Percentiles rank a stretch among this genome's conserved stretches.
These are phyloP conservation scores for Dendrocopos noguchii DNA, from an alignment of 2,113 vertebrate species.

Conservation along the genomic window DNA sequence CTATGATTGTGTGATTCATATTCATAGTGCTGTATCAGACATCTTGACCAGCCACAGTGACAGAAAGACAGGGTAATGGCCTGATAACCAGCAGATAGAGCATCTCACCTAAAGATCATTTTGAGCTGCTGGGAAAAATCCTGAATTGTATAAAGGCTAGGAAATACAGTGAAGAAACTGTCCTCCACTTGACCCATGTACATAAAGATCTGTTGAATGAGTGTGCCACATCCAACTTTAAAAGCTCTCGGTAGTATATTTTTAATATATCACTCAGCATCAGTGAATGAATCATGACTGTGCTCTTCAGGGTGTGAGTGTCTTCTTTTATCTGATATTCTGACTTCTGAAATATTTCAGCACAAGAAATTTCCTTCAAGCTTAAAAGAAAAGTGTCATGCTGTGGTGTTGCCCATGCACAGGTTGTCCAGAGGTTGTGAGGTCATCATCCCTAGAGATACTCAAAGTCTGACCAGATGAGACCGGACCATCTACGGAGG, in stretches of 20 bases:
- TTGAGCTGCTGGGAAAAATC: not conserved
- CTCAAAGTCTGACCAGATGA: accelerated
- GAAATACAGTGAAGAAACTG: not conserved
- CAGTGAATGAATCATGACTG: not conserved
- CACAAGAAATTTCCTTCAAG: not conserved
- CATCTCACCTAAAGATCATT: not conserved
- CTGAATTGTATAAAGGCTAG: not conserved
- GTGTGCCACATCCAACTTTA: not conserved
- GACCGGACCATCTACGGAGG: not conserved
- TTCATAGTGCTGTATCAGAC: not conserved
- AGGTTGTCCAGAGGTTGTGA: not conserved
- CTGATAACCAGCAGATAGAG: not conserved
- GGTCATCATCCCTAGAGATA: not conserved
- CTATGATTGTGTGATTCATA: not conserved
- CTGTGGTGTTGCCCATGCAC: not conserved
- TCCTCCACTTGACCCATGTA: not conserved
- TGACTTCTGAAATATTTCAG: not conserved
- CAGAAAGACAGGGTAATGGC: not conserved
- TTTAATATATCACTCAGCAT: not conserved
- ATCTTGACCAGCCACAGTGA: not conserved
- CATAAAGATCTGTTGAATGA: not conserved
- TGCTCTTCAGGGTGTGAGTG: not conserved
- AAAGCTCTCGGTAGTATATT: not conserved
- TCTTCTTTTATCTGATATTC: not conserved
- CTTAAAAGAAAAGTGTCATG: not conserved